Evolutionary conservation across 2,113 vertebrate genomes (phyloP).

Genomic region (rat (Rattus norvegicus)): DNA sequence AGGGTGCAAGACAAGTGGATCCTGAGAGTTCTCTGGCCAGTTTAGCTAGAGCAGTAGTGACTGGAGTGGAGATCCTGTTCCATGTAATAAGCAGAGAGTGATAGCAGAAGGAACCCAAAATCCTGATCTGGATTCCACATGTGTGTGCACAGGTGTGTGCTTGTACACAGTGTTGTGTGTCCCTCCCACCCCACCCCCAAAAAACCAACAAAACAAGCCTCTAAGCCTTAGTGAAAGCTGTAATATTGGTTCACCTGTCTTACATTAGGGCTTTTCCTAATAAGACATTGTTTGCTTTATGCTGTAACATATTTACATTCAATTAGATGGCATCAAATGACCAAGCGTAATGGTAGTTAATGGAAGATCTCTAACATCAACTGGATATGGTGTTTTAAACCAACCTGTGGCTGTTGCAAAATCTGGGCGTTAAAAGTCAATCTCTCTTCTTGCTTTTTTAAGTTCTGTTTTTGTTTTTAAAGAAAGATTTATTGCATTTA

Average conservation of each 20-base stretch:
- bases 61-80: neutral
- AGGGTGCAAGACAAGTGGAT: too few species aligned
- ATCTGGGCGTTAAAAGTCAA: conserved; percentile 30
- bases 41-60: too few species aligned
- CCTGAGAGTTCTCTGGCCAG: neutral
- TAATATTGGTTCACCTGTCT: conserved; percentile 44
- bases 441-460: neutral
- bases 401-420: conserved; percentile 4
- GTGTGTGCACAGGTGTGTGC: neutral
- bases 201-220: neutral
- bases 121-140: neutral
- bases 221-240: neutral
- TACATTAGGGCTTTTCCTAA: neutral
- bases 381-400: conserved; percentile 29
- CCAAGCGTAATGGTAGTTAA: neutral
- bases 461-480: neutral
- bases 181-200: too few species aligned
- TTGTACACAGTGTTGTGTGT: neutral
- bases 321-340: conserved; percentile 2
- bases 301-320: neutral
- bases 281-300: neutral
- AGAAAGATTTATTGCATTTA: neutral
- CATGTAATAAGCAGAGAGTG: neutral
- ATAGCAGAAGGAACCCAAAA: neutral
- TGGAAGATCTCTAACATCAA: conserved; percentile 12